phyloP scores from a whole-genome alignment of 2,797 vertebrate species.

The Molossus molossus region DNA sequence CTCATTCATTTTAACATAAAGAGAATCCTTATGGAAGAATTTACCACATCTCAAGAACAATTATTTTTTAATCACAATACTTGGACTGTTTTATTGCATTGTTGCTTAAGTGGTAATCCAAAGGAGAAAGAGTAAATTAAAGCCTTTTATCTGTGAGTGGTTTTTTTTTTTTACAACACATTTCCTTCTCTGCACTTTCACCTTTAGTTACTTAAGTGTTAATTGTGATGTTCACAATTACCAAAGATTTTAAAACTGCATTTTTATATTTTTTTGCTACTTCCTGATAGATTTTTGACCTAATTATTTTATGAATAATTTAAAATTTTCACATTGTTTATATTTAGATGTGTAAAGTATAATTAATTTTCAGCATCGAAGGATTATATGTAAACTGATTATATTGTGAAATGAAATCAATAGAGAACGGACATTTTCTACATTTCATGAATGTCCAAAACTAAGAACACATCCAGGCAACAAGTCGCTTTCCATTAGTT shows the following conservation, averaged over 20 bases:
- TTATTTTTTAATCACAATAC: neutral
- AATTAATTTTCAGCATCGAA: slow-evolving; percentile 15
- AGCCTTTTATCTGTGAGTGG: neutral
- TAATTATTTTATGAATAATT: slow-evolving; percentile 40
- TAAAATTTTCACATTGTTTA: neutral
- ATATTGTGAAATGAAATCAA: neutral
- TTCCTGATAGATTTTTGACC: slow-evolving; percentile 26
- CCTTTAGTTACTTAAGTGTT: neutral
- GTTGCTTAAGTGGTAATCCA: slow-evolving; percentile 53
- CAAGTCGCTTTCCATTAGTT: neutral
- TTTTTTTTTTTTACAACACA: neutral
- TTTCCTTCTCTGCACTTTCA: neutral
- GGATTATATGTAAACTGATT: neutral
- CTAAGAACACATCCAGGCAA: neutral
- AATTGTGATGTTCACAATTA: neutral
- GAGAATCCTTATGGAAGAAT: slow-evolving; percentile 51
- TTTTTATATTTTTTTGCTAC: neutral
- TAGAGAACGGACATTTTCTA: neutral
- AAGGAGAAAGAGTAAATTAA: slow-evolving; percentile 52
- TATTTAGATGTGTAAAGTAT: neutral
- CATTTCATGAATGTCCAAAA: neutral
- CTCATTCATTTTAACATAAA: slow-evolving; percentile 62
- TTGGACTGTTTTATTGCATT: neutral
- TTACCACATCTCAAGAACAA: neutral
- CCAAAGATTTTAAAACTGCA: slow-evolving; percentile 29